These are phyloP conservation scores for Neopelma chrysocephalum DNA, from an alignment of 2,797 vertebrate species.

Conservation along the genomic window DNA sequence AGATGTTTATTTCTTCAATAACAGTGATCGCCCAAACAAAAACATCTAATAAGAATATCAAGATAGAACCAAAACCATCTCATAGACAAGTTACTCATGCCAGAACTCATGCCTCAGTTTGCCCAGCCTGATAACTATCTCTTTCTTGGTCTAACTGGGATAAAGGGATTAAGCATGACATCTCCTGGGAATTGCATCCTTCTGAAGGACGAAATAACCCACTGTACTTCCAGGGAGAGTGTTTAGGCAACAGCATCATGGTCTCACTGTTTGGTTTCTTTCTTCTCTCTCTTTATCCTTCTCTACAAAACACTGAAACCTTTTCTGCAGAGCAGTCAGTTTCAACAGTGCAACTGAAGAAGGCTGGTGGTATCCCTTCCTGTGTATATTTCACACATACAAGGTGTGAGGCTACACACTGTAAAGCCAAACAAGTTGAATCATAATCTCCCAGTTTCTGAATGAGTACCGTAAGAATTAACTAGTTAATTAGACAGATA, in stretches of 20 bases:
- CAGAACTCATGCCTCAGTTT: background rate
- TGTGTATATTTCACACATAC: rapidly evolving
- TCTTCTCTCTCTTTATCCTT: background rate
- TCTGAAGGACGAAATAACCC: background rate
- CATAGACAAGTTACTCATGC: background rate
- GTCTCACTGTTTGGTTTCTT: background rate
- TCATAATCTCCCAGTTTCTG: background rate
- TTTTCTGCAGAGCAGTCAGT: background rate
- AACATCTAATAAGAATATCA: background rate
- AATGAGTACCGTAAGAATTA: background rate
- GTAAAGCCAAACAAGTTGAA: background rate
- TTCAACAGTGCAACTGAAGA: background rate
- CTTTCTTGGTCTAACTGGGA: background rate
- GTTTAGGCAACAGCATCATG: background rate
- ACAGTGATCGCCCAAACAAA: background rate
- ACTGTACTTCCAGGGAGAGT: background rate
- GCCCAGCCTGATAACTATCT: background rate
- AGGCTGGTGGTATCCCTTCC: background rate
- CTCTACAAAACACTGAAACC: background rate
- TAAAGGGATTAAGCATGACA: background rate
- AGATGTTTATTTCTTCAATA: background rate
- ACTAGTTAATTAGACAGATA: background rate
- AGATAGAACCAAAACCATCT: background rate
- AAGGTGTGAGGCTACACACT: rapidly evolving
- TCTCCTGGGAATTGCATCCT: background rate